These are phyloP conservation scores for Chydorus sphaericus DNA, from an alignment of 2,888 invertebrate species.

Conservation along the genomic window DNA sequence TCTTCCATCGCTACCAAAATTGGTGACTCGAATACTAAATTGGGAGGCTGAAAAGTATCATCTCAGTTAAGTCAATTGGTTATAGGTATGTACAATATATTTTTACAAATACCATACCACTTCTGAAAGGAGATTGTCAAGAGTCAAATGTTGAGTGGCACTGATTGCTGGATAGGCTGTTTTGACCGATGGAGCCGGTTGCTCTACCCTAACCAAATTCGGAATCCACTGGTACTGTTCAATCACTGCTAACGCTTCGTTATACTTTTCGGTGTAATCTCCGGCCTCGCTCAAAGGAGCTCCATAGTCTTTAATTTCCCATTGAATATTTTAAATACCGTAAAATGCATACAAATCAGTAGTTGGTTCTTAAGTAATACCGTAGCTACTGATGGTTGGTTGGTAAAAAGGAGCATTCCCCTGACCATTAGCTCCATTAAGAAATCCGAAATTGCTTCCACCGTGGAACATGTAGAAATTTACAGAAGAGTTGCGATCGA, in stretches of 20 bases:
- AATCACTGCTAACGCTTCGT: slow-evolving; percentile 20
- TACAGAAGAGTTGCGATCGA: slow-evolving; percentile 37
- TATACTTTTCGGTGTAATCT: slow-evolving; percentile 32
- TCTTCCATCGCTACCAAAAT: slow-evolving; percentile 23
- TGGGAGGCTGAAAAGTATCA: neutral
- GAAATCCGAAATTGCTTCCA: slow-evolving; percentile 41
- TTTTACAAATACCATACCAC: slow-evolving; percentile 17
- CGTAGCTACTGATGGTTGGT: slow-evolving; percentile 33
- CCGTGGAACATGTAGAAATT: slow-evolving; percentile 85
- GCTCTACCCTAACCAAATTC: slow-evolving; percentile 22
- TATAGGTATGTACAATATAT: neutral
- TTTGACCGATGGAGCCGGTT: slow-evolving; percentile 25
- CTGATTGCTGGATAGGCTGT: slow-evolving; percentile 25
- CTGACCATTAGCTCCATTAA: slow-evolving; percentile 28
- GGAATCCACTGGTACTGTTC: slow-evolving; percentile 9
- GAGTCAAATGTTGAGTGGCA: slow-evolving; percentile 21
- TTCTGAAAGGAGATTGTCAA: slow-evolving; percentile 22
- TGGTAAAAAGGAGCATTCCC: slow-evolving; percentile 20
- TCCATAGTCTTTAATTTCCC: slow-evolving; percentile 35
- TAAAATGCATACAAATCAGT: too few species aligned
- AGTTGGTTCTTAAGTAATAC: too few species aligned
- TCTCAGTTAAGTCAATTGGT: too few species aligned
- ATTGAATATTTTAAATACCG: neutral
- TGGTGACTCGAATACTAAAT: neutral
- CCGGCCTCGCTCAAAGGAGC: slow-evolving; percentile 38